Evolutionary conservation across 2,113 vertebrate genomes (phyloP).

Genomic region (Sinocyclocheilus grahami): DNA sequence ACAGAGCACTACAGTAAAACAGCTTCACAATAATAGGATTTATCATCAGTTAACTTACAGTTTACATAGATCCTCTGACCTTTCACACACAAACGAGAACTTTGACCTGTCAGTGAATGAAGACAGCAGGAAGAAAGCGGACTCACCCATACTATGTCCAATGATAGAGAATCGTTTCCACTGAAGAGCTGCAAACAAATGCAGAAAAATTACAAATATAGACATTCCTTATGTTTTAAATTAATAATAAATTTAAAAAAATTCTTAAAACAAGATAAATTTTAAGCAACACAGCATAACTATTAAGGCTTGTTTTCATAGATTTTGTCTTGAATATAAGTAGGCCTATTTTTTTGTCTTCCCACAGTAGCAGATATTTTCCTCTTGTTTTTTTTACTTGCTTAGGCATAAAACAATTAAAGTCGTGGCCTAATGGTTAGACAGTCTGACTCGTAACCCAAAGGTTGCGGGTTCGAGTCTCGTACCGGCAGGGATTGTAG

Average conservation of each 20-base stretch:
- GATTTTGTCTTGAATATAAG: not conserved
- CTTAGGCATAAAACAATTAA: too few species aligned
- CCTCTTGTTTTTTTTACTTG: not conserved
- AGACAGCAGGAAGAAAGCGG: not conserved
- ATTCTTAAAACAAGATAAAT: not conserved
- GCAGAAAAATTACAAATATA: constrained; percentile 23
- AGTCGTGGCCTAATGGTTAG: too few species aligned
- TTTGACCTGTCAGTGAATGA: constrained; percentile 12
- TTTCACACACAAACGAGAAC: constrained; percentile 14
- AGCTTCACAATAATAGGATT: not conserved
- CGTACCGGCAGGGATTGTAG: too few species aligned
- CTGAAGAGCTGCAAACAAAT: constrained; percentile 80
- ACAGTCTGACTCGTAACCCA: too few species aligned
- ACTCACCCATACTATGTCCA: constrained; percentile 94
- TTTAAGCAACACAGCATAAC: not conserved
- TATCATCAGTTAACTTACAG: not conserved
- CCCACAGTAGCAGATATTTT: not conserved
- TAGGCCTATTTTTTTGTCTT: not conserved
- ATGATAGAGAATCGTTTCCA: constrained; percentile 86
- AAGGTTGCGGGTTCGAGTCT: too few species aligned
- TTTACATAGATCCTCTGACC: not conserved
- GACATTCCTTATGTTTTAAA: not conserved
- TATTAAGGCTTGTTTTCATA: not conserved
- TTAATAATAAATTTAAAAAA: too few species aligned
- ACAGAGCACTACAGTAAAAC: not conserved